phyloP scores from a whole-genome alignment of 1,140 invertebrate species.

The Steinernema khuongi region DNA sequence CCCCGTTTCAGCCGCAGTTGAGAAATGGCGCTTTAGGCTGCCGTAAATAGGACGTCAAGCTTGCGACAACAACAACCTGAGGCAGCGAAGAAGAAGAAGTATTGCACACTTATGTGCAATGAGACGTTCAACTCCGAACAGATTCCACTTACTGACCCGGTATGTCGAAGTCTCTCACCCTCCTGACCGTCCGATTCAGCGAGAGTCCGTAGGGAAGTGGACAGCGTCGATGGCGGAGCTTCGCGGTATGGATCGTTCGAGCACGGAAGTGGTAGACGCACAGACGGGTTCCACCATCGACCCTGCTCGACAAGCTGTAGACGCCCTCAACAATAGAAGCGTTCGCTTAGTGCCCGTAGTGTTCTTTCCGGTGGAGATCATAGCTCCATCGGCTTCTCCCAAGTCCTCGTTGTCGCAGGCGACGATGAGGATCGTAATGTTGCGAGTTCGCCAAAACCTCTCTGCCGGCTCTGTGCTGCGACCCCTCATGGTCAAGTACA shows the following conservation, averaged over 20 bases:
- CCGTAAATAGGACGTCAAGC: not conserved
- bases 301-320: slow-evolving; percentile 51
- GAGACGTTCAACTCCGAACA: slow-evolving; percentile 7
- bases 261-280: slow-evolving; percentile 50
- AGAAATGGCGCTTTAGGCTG: not conserved
- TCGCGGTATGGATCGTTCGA: slow-evolving; percentile 45
- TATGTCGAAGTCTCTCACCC: not conserved
- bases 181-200: slow-evolving; percentile 29
- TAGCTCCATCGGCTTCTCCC: slow-evolving; percentile 43
- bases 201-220: slow-evolving; percentile 49
- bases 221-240: slow-evolving; percentile 45
- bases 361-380: slow-evolving; percentile 49
- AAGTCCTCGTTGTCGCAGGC: slow-evolving; percentile 22
- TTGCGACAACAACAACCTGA: not conserved
- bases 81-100: not conserved
- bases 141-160: slow-evolving; percentile 5
- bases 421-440: slow-evolving; percentile 45
- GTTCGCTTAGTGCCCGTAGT: slow-evolving; percentile 50
- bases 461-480: slow-evolving; percentile 48
- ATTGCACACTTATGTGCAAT: not conserved
- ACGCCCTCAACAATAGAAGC: slow-evolving; percentile 51
- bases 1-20: not conserved
- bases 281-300: slow-evolving; percentile 55
- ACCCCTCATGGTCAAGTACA: slow-evolving; percentile 51
- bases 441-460: slow-evolving; percentile 47